Conservation (phyloP, 2,888 invertebrate species). For the Scaptomyza parva region DNA sequence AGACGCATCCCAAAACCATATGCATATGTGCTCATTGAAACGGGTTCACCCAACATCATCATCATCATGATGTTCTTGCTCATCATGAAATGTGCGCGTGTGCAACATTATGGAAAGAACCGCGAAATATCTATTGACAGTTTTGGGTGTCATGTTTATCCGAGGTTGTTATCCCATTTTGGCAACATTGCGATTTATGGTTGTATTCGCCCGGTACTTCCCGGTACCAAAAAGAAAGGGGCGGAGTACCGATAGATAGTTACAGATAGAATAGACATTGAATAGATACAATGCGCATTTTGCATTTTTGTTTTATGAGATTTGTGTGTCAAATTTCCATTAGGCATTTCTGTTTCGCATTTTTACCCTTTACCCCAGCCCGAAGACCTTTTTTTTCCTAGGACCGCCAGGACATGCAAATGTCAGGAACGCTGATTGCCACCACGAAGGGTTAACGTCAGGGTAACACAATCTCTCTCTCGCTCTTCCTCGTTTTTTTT, state of each 20-base stretch:
- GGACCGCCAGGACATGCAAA: constrained; percentile 73
- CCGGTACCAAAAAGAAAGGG: no score
- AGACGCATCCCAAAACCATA: constrained; percentile 36
- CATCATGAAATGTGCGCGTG: constrained; percentile 69
- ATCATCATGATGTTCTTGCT: no score
- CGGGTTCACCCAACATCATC: constrained; percentile 1
- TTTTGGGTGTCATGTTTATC: constrained; percentile 86
- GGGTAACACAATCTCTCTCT: constrained; percentile 80
- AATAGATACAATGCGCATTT: constrained; percentile 80
- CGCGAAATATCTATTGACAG: constrained; percentile 85
- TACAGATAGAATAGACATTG: constrained; percentile 59
- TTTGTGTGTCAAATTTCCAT: constrained; percentile 83
- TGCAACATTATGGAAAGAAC: constrained; percentile 82
- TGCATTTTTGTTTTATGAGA: constrained; percentile 70
- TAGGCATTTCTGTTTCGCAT: constrained; percentile 67
- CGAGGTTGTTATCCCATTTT: constrained; percentile 83
- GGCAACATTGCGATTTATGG: constrained; percentile 83
- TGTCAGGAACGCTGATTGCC: constrained; percentile 71
- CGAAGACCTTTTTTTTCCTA: constrained; percentile 28
- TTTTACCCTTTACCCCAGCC: constrained; percentile 65
- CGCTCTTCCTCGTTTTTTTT: constrained; percentile 23
- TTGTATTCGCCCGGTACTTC: no score
- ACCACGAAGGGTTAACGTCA: constrained; percentile 57
- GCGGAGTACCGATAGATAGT: constrained; percentile 33
- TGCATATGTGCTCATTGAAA: neutral